Base-by-base conservation (phyloP, 2,888 invertebrate species). In the Temnothorax rugatulus region DNA sequence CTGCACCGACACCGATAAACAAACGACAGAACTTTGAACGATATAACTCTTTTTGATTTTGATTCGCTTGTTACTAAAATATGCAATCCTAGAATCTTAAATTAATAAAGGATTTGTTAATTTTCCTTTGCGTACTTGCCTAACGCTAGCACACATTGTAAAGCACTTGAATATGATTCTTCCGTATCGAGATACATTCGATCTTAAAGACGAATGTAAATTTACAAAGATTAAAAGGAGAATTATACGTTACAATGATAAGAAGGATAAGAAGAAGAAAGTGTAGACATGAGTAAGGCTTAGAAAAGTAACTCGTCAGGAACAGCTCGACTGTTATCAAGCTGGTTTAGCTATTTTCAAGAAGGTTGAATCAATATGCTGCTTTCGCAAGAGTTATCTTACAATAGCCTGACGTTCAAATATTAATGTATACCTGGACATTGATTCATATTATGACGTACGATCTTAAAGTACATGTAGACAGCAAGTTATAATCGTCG, bases 381-480 rank as follows among this genome's bases (percentile, higher is more conserved):
- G 34, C 75, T 74, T 79, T 79, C 57, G 57, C 57, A 81, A 74
- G 75, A 59, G 47, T 59, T 73, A 74, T 74, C 75, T 81, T 75
- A 59, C 79, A 47, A 81, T 81, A 75, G 79, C 75, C 38, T 25
- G 1, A 25, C 11, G 25, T 34, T 81, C 34, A 81, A 81, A 59
- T 61, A 81, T 74, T 74, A 34, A 81, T 8, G 13, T 18, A 52
- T 71, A 59, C 47, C 34, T 74, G 59, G 47, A 59, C 75, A 81
- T 73, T 81, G 79, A 81, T 81, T 81, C 59, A 81, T 81, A 81
- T 81, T 81, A 59, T 81, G 79, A 81, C 79, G 79, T 81, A 59
- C 75, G 13, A 75, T 81, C 79, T 74, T 75, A 47, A 74, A 75
- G 47, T 34, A 50, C 71, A 74, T 71, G 79, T 47, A 74, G 79